phyloP scores from a whole-genome alignment of 2,113 vertebrate genomes.

The Triplophysa dalaica region DNA sequence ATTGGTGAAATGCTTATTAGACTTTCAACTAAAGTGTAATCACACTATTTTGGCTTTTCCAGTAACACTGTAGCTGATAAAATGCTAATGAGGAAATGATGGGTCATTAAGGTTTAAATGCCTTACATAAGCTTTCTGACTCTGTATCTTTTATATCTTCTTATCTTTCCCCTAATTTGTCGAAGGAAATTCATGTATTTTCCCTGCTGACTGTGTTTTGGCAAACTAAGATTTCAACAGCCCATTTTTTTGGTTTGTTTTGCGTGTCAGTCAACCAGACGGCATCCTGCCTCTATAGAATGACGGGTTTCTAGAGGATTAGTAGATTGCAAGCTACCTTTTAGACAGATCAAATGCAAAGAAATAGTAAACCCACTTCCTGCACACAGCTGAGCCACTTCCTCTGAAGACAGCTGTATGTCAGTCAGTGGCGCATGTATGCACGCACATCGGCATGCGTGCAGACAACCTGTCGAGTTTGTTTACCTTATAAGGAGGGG shows the following conservation, averaged over 20 bases:
- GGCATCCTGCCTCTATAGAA: too few species aligned
- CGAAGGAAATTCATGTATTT: background rate
- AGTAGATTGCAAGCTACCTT: conserved; percentile 6
- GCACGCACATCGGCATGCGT: background rate
- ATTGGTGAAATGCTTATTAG: background rate
- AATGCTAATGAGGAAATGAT: conserved; percentile 32
- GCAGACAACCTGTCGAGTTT: conserved; percentile 20
- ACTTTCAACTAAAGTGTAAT: background rate
- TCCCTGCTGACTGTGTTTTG: background rate
- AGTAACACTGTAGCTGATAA: conserved; percentile 27
- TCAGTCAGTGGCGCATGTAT: conserved; percentile 19
- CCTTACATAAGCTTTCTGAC: background rate
- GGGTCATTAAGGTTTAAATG: conserved; percentile 45
- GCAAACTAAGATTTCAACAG: background rate
- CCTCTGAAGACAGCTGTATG: conserved; percentile 40
- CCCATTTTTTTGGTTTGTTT: background rate
- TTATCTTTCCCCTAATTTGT: conserved; percentile 4
- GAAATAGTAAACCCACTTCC: conserved; percentile 19
- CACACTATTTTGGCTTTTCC: background rate
- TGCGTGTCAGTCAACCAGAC: too few species aligned
- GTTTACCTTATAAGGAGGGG: conserved; percentile 61
- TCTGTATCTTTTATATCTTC: background rate
- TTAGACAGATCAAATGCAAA: background rate
- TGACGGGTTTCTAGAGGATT: conserved; percentile 40
- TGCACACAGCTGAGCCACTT: background rate